phyloP scores from a whole-genome alignment of 1,140 invertebrate genomes.

The Philaenus spumarius region DNA sequence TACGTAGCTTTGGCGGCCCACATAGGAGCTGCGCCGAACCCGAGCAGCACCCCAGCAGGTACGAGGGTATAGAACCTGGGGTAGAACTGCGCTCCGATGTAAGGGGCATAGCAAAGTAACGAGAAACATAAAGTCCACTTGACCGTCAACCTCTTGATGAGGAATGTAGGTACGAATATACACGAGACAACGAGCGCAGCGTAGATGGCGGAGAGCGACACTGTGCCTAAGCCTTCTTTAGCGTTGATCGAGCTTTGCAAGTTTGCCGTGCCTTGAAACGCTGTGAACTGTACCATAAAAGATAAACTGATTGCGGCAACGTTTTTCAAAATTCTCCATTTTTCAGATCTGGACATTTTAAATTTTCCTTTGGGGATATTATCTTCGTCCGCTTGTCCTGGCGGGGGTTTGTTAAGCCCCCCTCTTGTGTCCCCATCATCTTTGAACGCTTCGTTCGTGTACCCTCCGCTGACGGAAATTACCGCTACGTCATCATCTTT shows the following conservation, averaged over 20 bases:
- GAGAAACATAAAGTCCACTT: slow-evolving; percentile 92
- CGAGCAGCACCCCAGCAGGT: slow-evolving; percentile 83
- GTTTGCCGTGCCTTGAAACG: slow-evolving; percentile 84
- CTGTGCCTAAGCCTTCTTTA: slow-evolving; percentile 72
- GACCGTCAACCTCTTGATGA: slow-evolving; percentile 83
- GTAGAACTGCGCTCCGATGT: slow-evolving; percentile 90
- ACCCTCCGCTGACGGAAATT: slow-evolving; percentile 36
- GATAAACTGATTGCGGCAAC: slow-evolving; percentile 75
- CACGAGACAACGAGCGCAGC: slow-evolving; percentile 83
- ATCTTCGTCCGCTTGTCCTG: slow-evolving; percentile 50
- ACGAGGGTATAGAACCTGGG: slow-evolving; percentile 84
- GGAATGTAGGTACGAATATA: slow-evolving; percentile 84
- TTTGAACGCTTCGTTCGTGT: slow-evolving; percentile 60
- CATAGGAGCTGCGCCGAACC: slow-evolving; percentile 88
- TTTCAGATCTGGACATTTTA: slow-evolving; percentile 65
- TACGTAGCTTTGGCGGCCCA: slow-evolving; percentile 97
- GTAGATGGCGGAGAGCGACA: slow-evolving; percentile 80
- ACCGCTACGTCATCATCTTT: slow-evolving; percentile 9
- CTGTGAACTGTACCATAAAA: slow-evolving; percentile 91
- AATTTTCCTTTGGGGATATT: slow-evolving; percentile 62
- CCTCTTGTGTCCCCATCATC: slow-evolving; percentile 43
- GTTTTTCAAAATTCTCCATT: slow-evolving; percentile 84
- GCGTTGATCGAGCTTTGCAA: slow-evolving; percentile 84
- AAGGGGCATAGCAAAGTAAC: slow-evolving; percentile 88
- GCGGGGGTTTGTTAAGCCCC: slow-evolving; percentile 34